A percentile compares a stretch with the other conserved stretches of the same genome.
Evolutionary conservation across 1,140 invertebrate species (phyloP).

Genomic region (Riptortus pedestris): DNA sequence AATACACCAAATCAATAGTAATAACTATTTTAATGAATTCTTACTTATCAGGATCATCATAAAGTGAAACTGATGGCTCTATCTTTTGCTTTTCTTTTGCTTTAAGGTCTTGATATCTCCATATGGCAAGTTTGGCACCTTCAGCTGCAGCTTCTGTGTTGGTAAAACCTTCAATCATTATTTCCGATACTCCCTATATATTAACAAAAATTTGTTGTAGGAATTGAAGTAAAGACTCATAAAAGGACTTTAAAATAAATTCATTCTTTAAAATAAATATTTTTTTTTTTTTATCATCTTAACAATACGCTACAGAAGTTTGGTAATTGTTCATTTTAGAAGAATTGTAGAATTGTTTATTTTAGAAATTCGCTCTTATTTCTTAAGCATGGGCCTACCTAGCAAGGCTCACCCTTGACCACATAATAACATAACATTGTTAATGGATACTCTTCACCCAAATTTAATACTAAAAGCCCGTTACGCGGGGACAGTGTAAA

Average conservation of each 20-base stretch:
- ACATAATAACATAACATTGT: too few relatives aligned
- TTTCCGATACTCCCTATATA: constrained; percentile 51
- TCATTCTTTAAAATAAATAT: background rate
- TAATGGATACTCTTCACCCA: too few relatives aligned
- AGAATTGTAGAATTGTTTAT: too few relatives aligned
- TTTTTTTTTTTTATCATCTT: background rate
- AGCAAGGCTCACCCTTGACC: too few relatives aligned
- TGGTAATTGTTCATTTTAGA: background rate
- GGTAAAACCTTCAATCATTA: constrained; percentile 56
- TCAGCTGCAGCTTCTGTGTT: constrained; percentile 66
- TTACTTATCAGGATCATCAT: too few relatives aligned
- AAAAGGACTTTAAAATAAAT: constrained; percentile 32
- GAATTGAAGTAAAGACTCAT: constrained; percentile 35
- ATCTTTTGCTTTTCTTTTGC: constrained; percentile 41
- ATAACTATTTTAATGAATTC: too few relatives aligned
- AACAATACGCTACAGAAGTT: background rate
- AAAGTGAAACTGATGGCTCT: constrained; percentile 26
- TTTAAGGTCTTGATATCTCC: constrained; percentile 57
- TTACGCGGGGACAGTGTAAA: too few relatives aligned
- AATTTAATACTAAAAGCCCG: too few relatives aligned
- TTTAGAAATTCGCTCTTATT: too few relatives aligned
- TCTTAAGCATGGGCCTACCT: too few relatives aligned
- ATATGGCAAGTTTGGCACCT: constrained; percentile 51
- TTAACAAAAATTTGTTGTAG: too few relatives aligned
- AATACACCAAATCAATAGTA: too few relatives aligned